Base-by-base conservation (phyloP, 2,113 vertebrate species). In the Chaenocephalus aceratus region DNA sequence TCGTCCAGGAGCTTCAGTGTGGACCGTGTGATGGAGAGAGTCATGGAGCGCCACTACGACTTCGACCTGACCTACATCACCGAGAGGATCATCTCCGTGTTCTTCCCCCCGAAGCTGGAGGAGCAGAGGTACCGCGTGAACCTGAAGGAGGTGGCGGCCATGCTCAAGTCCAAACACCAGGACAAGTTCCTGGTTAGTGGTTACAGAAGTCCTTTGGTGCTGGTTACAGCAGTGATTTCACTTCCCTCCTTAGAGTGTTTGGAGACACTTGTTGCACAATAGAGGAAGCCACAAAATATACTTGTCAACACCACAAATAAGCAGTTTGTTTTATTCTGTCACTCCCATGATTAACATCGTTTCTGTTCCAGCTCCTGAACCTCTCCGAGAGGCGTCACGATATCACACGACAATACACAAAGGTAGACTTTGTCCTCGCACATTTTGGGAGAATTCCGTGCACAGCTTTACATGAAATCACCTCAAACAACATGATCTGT, bases 51-150 rank as follows among this genome's bases (percentile, higher is more conserved):
- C 73, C 92, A 96, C 85, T 97, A 97, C 48, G 97, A 98, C 91
- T 94, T 97, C 23, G 97, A 98, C 91, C 95, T 98, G 77, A 97
- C 97, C 16, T 98, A 98, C 89, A 97, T 98, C 93, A 98, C 97
- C 0, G 97, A 98, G 89, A 94, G 97, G 65, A 97, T 98, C 91
- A 96, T 98, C 86, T 97, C 96, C 0, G 97, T 97, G 54, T 96
- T 96, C 92, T 97, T 97, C 85, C 97, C 97, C 1, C 92, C 96
- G 0, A 95, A 93, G 80, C 94, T 97, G 12, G 97, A 97, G 15
- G 97, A 97, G 88, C 96, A 97, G 94, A 85, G 96, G 16, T 97
- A 97, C 82, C 94, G 96, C 16, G 84, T 95, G 72, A 96, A 97
- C 92, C 94, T 98, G 75, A 96, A 96, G 34, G 97, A 98, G 85